A percentile compares a stretch with the other conserved stretches of the same genome.
These are phyloP conservation scores for Schmidtea mediterranea DNA, from an alignment of 1,140 invertebrate genomes.

Conservation along the genomic window DNA sequence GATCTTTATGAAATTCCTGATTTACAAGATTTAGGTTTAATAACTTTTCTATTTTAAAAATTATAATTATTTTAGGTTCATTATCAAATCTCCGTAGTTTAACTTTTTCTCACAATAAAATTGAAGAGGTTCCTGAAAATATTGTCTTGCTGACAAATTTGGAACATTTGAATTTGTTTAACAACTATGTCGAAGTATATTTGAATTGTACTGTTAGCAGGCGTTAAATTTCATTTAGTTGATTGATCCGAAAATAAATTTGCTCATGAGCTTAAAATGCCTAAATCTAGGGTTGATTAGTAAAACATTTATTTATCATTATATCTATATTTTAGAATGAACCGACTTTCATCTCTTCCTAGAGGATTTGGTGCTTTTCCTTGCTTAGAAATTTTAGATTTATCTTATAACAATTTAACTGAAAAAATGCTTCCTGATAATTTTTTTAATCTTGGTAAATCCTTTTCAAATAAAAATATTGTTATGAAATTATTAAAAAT, in stretches of 20 bases:
- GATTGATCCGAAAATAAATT: not conserved
- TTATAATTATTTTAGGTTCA: no score
- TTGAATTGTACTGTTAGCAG: no score
- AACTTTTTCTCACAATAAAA: slow-evolving; percentile 1
- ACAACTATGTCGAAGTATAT: not conserved
- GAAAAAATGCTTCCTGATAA: slow-evolving; percentile 80
- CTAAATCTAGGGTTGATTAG: slow-evolving; percentile 17
- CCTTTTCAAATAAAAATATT: no score
- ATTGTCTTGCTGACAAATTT: not conserved
- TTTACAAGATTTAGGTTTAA: no score
- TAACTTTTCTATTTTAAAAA: no score
- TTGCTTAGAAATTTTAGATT: slow-evolving; percentile 68
- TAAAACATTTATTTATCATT: no score
- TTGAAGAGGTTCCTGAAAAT: not conserved
- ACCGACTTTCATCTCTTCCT: slow-evolving; percentile 50
- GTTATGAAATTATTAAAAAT: no score
- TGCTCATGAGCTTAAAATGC: not conserved
- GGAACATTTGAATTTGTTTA: not conserved
- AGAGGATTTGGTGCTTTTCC: slow-evolving; percentile 88
- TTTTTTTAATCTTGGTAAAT: slow-evolving; percentile 95
- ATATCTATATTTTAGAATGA: no score
- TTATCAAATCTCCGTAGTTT: not conserved
- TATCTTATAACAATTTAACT: slow-evolving; percentile 92
- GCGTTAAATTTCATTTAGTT: no score
- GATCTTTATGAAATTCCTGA: no score